A percentile compares a stretch with the other conserved stretches of the same genome.
Evolutionary conservation across 1,140 invertebrate genomes (phyloP).

Genomic region (Polypedilum pembai): DNA sequence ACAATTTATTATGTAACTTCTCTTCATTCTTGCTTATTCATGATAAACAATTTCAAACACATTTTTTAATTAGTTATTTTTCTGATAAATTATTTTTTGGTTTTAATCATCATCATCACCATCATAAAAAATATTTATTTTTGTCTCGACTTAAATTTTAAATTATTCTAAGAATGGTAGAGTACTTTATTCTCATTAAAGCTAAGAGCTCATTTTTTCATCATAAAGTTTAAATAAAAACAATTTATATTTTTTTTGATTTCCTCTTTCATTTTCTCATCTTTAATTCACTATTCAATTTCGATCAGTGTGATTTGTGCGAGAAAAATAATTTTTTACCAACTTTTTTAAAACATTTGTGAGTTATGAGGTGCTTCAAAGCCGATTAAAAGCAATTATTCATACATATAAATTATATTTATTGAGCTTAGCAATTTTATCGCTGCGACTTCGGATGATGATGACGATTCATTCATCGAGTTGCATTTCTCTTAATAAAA

Average conservation of each 20-base stretch:
- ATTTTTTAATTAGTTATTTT: neutral
- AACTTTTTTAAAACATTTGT: neutral
- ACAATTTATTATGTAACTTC: neutral
- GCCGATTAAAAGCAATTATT: neutral
- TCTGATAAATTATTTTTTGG: neutral
- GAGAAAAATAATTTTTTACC: neutral
- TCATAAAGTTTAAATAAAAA: neutral
- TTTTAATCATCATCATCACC: neutral
- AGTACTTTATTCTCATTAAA: neutral
- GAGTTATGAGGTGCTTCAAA: neutral
- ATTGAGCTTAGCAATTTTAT: neutral
- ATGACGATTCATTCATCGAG: neutral
- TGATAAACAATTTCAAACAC: neutral
- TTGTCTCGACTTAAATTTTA: neutral
- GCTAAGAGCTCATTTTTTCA: conserved; percentile 10
- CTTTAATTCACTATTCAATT: too few species aligned
- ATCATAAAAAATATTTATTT: neutral
- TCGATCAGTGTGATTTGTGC: too few species aligned
- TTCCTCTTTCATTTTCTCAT: neutral
- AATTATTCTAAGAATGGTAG: neutral
- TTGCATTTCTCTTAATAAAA: neutral
- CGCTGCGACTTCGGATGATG: neutral
- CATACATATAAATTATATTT: neutral
- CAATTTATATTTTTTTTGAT: neutral
- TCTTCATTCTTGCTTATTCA: neutral